A percentile compares a stretch with the other conserved stretches of the same genome.
Evolutionary conservation across 2,797 vertebrate genomes (phyloP).

Genomic region (Odontamblyopus rebecca): DNA sequence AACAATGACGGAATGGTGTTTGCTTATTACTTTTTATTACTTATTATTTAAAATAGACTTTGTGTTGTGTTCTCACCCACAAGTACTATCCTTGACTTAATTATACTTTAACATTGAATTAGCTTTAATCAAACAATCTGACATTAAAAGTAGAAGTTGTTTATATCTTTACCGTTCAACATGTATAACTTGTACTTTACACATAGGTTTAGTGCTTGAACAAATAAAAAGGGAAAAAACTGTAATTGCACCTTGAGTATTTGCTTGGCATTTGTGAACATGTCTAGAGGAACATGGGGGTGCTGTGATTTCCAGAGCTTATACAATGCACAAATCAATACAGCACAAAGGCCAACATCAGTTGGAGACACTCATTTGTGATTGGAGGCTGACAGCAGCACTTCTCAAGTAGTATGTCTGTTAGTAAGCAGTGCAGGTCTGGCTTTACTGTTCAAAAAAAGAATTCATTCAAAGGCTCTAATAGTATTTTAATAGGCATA

Average conservation of each 20-base stretch:
- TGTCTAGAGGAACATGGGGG: constrained; percentile 8
- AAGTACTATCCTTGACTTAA: background rate
- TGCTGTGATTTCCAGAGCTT: constrained; percentile 21
- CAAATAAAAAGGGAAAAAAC: background rate
- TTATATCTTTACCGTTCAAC: background rate
- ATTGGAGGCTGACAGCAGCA: constrained; percentile 29
- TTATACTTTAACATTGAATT: background rate
- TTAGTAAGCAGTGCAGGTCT: constrained; percentile 22
- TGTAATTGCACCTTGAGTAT: constrained; percentile 20
- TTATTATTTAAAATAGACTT: background rate
- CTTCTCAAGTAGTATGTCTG: constrained; percentile 32
- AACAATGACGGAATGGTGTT: too few relatives aligned
- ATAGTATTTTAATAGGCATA: background rate
- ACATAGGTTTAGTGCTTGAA: background rate
- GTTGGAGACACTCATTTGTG: constrained; percentile 30
- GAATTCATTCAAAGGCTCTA: constrained; percentile 25
- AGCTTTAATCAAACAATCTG: background rate
- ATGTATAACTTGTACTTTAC: background rate
- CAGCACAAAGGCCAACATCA: constrained; percentile 42
- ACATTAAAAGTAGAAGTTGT: background rate
- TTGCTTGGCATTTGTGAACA: constrained; percentile 32
- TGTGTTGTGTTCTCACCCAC: constrained; percentile 16
- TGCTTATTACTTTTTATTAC: background rate
- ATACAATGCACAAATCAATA: constrained; percentile 39
- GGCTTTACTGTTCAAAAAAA: constrained; percentile 23